Evolutionary conservation across 2,888 invertebrate genomes (phyloP).

Genomic region (Sarcophaga caerulescens): DNA sequence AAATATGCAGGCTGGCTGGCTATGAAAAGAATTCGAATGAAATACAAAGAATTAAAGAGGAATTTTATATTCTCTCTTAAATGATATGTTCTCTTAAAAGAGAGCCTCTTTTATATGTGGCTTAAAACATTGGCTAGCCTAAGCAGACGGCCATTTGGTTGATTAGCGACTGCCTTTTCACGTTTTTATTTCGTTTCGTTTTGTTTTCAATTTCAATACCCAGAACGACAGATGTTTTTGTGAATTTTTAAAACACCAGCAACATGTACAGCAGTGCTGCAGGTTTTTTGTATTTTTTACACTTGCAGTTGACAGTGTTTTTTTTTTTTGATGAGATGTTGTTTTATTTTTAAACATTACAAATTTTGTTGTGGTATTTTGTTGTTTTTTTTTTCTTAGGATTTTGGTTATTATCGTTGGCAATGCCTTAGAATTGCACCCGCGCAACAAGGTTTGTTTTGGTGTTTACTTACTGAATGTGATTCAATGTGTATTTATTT

Average conservation of each 20-base stretch:
- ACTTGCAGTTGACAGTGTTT: not conserved
- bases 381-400: slow-evolving; percentile 31
- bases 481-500: not conserved
- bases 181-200: slow-evolving; percentile 12
- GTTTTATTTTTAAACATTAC: slow-evolving; percentile 29
- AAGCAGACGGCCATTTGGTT: slow-evolving; percentile 26
- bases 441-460: slow-evolving; percentile 57
- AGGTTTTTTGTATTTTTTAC: slow-evolving; percentile 8
- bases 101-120: not conserved
- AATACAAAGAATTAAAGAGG: not conserved
- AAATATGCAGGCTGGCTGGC: too few species aligned
- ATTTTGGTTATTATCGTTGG: not conserved
- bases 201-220: slow-evolving; percentile 53
- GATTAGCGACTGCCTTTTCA: not conserved
- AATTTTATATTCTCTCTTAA: not conserved
- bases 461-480: not conserved
- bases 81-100: not conserved
- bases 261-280: slow-evolving; percentile 34
- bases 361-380: slow-evolving; percentile 11
- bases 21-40: too few species aligned
- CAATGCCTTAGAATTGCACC: slow-evolving; percentile 36
- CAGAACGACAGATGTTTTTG: slow-evolving; percentile 69
- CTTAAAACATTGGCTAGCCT: not conserved
- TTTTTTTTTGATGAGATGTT: slow-evolving; percentile 25
- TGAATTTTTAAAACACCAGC: slow-evolving; percentile 43